A percentile compares a stretch with the other conserved stretches of the same genome.
Evolutionary conservation across 2,888 invertebrate genomes (phyloP).

Genomic region (Thalpophila matura): DNA sequence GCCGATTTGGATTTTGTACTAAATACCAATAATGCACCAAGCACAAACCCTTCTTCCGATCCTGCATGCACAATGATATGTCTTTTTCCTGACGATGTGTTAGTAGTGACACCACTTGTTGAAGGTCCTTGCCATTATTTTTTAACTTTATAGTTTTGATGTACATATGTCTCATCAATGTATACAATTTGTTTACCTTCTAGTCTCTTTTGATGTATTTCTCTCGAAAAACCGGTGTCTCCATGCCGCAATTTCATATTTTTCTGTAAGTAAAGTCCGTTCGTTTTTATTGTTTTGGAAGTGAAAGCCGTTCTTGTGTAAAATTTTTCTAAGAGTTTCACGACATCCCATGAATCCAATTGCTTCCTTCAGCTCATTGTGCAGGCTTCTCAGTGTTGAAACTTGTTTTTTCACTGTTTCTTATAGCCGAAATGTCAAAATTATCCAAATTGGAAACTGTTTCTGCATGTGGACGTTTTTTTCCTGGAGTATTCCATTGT

Average conservation of each 20-base stretch:
- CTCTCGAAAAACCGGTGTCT: conserved; percentile 16
- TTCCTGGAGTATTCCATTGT: conserved; percentile 27
- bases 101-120: conserved; percentile 29
- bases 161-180: conserved; percentile 43
- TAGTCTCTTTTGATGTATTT: background rate
- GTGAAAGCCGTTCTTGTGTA: conserved; percentile 34
- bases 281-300: conserved; percentile 44
- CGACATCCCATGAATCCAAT: conserved; percentile 39
- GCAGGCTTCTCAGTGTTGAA: conserved; percentile 38
- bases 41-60: too few relatives aligned
- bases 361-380: conserved; percentile 24
- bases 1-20: too few relatives aligned
- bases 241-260: conserved; percentile 42
- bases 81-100: conserved; percentile 46
- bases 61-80: too few relatives aligned
- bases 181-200: conserved; percentile 32
- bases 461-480: conserved; percentile 27
- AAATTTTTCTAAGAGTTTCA: conserved; percentile 11
- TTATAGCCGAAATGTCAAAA: background rate
- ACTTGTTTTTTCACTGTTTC: conserved; percentile 48
- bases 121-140: conserved; percentile 46
- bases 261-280: conserved; percentile 35
- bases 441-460: conserved; percentile 23
- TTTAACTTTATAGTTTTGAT: conserved; percentile 33
- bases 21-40: too few relatives aligned